Conservation (phyloP, 1,140 invertebrate species). For the Copidosoma floridanum region DNA sequence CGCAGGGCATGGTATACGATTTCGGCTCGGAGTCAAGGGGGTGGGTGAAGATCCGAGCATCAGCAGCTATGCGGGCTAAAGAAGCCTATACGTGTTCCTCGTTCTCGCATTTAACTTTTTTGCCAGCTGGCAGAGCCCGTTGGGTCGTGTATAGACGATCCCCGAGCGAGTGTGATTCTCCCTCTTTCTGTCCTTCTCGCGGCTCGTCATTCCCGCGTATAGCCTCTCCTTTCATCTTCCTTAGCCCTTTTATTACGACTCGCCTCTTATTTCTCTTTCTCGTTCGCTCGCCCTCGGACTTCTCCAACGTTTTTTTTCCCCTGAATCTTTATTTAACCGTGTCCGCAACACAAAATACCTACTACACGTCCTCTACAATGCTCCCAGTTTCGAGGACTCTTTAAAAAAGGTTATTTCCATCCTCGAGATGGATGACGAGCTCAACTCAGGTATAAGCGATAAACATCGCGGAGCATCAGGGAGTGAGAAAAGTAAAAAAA, state of each 20-base stretch:
- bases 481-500: too few species aligned
- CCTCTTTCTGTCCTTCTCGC: conserved; percentile 17
- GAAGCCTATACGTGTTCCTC: conserved; percentile 1
- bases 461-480: too few species aligned
- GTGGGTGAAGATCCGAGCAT: conserved; percentile 40
- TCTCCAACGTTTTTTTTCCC: not conserved
- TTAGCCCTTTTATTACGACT: conserved; percentile 45
- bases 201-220: conserved; percentile 8
- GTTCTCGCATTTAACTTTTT: conserved; percentile 54
- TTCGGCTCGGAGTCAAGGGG: conserved; percentile 48
- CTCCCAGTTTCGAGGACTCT: too few species aligned
- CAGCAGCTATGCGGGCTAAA: conserved; percentile 47
- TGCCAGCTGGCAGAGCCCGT: conserved; percentile 55
- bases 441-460: too few species aligned
- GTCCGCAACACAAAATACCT: too few species aligned
- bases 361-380: too few species aligned
- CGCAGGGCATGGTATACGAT: conserved; percentile 43
- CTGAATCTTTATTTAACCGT: too few species aligned
- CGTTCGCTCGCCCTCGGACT: conserved; percentile 21
- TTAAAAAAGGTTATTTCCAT: too few species aligned
- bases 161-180: conserved; percentile 39
- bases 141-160: conserved; percentile 55
- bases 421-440: too few species aligned
- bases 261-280: conserved; percentile 37
- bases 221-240: conserved; percentile 17